Conservation (phyloP, 2,797 vertebrate genomes). For the Ptychobarbus kaznakovi region DNA sequence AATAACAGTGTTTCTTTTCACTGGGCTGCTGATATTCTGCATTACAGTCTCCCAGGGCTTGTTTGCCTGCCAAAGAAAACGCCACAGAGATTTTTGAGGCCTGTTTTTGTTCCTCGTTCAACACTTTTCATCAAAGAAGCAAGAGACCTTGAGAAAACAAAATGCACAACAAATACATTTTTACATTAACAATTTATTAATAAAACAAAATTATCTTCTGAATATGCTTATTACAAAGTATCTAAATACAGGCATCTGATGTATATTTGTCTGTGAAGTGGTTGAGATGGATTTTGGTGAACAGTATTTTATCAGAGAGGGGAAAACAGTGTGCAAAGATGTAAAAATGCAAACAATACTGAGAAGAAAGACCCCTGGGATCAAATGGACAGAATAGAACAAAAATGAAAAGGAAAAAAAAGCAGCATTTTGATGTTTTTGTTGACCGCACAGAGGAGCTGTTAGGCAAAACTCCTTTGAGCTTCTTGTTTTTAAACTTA, state of each 20-base stretch:
- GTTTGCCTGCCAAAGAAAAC: conserved; percentile 47
- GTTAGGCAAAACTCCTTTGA: not conserved
- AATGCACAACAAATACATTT: conserved; percentile 16
- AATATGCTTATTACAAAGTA: conserved; percentile 78
- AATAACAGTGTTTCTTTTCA: conserved; percentile 31
- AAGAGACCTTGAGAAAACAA: conserved; percentile 19
- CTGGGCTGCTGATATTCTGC: not conserved
- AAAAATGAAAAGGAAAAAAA: not conserved
- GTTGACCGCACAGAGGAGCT: conserved; percentile 1
- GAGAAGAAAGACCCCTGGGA: not conserved
- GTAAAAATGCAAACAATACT: not conserved
- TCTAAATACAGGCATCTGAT: conserved; percentile 84
- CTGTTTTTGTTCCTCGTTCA: not conserved
- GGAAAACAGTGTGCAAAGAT: conserved; percentile 19
- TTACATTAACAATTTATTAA: conserved; percentile 75
- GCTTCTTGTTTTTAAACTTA: conserved; percentile 12
- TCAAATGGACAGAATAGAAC: conserved; percentile 24
- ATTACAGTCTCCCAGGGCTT: conserved; percentile 26
- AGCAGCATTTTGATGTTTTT: conserved; percentile 1
- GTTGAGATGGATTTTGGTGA: conserved; percentile 56
- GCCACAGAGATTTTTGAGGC: conserved; percentile 12
- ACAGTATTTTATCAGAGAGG: conserved; percentile 40
- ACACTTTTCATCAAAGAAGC: conserved; percentile 17
- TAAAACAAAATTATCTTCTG: conserved; percentile 64
- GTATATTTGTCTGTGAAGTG: conserved; percentile 76